Conservation (phyloP, 2,888 invertebrate genomes). For the Diabrotica balteata region DNA sequence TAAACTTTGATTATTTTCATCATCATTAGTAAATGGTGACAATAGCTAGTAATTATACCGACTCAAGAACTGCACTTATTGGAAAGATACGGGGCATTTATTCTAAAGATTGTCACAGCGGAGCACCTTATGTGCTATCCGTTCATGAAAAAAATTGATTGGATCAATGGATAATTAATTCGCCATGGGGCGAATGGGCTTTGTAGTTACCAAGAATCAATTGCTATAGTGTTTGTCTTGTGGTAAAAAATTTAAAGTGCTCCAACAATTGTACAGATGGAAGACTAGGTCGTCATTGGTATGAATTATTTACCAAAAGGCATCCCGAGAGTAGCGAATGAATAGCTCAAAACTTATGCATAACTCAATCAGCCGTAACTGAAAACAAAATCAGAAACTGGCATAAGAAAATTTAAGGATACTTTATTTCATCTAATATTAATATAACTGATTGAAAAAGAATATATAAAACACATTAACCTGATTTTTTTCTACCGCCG, state of each 20-base stretch:
- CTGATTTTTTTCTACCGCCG: too few relatives aligned
- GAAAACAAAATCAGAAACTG: too few relatives aligned
- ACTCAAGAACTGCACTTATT: not conserved
- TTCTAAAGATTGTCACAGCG: constrained; percentile 19
- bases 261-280: constrained; percentile 12
- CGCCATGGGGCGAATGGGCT: constrained; percentile 27
- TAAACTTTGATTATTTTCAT: too few relatives aligned
- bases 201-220: constrained; percentile 20
- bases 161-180: constrained; percentile 21
- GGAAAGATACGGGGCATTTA: constrained; percentile 23
- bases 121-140: not conserved
- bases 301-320: constrained; percentile 23
- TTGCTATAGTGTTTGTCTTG: constrained; percentile 17
- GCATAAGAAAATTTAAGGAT: too few relatives aligned
- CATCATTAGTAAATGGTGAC: too few relatives aligned
- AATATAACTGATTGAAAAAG: too few relatives aligned
- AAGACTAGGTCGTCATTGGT: constrained; percentile 26
- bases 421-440: too few relatives aligned
- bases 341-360: constrained; percentile 20
- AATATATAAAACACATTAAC: too few relatives aligned
- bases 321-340: constrained; percentile 22
- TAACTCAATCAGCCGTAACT: too few relatives aligned
- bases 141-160: constrained; percentile 16
- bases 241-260: constrained; percentile 8
- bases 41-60: too few relatives aligned